These are phyloP conservation scores for Sylvilagus bachmani DNA, from an alignment of 2,113 vertebrate genomes.

Conservation along the genomic window DNA sequence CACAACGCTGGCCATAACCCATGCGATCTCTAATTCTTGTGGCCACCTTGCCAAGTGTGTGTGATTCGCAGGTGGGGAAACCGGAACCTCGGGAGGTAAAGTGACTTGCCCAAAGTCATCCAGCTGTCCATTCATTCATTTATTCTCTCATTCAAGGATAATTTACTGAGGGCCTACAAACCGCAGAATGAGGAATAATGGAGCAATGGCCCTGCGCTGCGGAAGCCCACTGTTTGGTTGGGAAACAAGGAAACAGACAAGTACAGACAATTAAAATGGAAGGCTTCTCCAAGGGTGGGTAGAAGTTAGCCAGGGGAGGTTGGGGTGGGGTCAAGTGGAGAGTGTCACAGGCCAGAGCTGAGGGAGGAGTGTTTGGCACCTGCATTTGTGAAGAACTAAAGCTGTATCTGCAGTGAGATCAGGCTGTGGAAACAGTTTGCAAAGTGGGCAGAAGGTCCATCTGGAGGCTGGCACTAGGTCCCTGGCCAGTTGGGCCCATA, in stretches of 20 bases:
- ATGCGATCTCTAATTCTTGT: conserved; percentile 39
- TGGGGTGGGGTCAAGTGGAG: neutral
- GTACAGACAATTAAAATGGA: conserved; percentile 50
- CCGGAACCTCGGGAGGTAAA: conserved; percentile 15
- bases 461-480: neutral
- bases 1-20: conserved; percentile 30
- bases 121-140: neutral
- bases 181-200: conserved; percentile 19
- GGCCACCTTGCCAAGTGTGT: conserved; percentile 1
- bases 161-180: conserved; percentile 14
- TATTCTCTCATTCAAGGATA: conserved; percentile 14
- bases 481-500: neutral
- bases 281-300: conserved; percentile 43
- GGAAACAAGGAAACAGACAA: conserved; percentile 50
- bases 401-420: neutral
- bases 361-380: neutral
- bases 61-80: conserved; percentile 17
- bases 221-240: neutral
- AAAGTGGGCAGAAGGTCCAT: conserved; percentile 4
- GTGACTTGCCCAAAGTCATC: neutral
- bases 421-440: neutral
- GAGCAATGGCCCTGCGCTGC: neutral
- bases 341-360: neutral
- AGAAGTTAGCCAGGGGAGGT: conserved; percentile 23
- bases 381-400: conserved; percentile 14